Conservation (phyloP, 2,888 invertebrate genomes). For the Xanthorhoe designata region DNA sequence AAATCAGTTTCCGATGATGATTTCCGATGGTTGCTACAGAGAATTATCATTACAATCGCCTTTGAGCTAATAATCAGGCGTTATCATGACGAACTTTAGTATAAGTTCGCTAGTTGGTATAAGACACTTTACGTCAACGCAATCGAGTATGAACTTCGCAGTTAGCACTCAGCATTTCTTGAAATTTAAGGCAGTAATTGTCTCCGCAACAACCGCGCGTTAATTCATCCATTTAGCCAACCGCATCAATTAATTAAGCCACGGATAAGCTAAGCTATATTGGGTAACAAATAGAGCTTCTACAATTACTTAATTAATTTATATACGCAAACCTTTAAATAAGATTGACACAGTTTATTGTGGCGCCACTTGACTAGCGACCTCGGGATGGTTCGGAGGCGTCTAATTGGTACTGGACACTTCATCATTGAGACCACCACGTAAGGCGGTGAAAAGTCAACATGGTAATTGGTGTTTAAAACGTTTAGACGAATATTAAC, state of each 20-base stretch:
- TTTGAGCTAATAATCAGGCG: no score
- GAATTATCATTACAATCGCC: no score
- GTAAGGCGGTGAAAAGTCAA: conserved; percentile 66
- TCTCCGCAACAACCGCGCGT: conserved; percentile 2
- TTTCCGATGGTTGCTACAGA: no score
- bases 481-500: conserved; percentile 8
- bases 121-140: no score
- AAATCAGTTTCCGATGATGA: no score
- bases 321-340: conserved; percentile 50
- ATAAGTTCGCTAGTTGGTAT: no score
- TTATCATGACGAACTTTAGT: no score
- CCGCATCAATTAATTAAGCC: conserved; percentile 28
- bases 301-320: conserved; percentile 41
- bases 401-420: conserved; percentile 63
- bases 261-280: conserved; percentile 24
- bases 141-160: not conserved
- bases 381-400: conserved; percentile 63
- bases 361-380: conserved; percentile 55
- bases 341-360: conserved; percentile 63
- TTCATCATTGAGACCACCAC: conserved; percentile 67
- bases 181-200: conserved; percentile 5
- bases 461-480: conserved; percentile 54
- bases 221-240: conserved; percentile 29
- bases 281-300: conserved; percentile 28
- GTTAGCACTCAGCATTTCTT: not conserved